These are phyloP conservation scores for Heterodera schachtii DNA, from an alignment of 1,140 invertebrate species.

Conservation along the genomic window DNA sequence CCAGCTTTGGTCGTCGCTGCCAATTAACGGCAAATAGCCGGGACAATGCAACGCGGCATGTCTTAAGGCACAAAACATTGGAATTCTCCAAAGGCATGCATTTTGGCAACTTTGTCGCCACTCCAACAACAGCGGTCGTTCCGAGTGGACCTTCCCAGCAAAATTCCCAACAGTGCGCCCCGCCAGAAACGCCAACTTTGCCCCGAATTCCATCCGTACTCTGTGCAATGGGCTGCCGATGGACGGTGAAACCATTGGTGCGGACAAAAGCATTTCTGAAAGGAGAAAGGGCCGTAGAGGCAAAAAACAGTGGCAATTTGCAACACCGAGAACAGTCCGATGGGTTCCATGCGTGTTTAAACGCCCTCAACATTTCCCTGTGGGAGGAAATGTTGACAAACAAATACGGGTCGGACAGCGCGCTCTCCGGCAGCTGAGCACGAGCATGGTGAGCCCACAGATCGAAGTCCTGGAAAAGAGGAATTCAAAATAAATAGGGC, in stretches of 20 bases:
- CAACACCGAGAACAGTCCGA: conserved; percentile 73
- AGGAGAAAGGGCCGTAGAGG: neutral
- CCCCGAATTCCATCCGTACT: conserved; percentile 86
- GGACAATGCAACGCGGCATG: conserved; percentile 78
- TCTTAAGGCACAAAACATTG: conserved; percentile 18
- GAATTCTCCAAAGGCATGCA: too few species aligned
- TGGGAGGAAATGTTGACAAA: conserved; percentile 84
- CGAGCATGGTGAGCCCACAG: conserved; percentile 90
- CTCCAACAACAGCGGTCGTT: conserved; percentile 89
- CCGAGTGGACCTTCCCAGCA: conserved; percentile 97
- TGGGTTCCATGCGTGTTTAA: conserved; percentile 93
- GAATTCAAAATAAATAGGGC: neutral
- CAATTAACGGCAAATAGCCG: conserved; percentile 90
- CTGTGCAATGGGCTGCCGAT: conserved; percentile 95
- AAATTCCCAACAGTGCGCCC: conserved; percentile 95
- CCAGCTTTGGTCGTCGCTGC: conserved; percentile 94
- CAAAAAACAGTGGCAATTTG: neutral
- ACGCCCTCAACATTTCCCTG: conserved; percentile 90
- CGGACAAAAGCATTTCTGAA: conserved; percentile 89
- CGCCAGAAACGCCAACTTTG: conserved; percentile 78
- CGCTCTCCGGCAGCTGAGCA: conserved; percentile 83
- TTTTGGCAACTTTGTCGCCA: conserved; percentile 79
- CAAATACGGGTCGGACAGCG: conserved; percentile 83
- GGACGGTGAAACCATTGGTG: conserved; percentile 92
- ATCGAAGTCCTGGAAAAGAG: conserved; percentile 75